These are phyloP conservation scores for Cariama cristata DNA, from an alignment of 2,113 vertebrate species.

Conservation along the genomic window DNA sequence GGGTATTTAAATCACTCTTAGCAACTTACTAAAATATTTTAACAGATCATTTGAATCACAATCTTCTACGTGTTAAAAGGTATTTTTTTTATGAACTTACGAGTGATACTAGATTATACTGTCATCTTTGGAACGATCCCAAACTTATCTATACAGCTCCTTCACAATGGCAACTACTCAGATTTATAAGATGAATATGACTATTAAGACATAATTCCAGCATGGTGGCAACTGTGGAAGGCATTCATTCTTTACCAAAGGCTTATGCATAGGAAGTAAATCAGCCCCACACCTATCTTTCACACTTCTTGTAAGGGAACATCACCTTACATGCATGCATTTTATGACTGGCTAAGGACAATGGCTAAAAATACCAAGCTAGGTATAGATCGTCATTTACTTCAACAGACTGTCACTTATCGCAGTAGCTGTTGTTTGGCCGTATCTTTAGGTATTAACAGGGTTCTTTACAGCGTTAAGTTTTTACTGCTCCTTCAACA, in stretches of 20 bases:
- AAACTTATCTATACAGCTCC: neutral
- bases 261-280: neutral
- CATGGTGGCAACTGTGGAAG: neutral
- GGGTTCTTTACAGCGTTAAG: neutral
- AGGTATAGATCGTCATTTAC: neutral
- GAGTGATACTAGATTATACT: neutral
- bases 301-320: neutral
- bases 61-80: neutral
- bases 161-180: neutral
- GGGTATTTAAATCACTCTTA: neutral
- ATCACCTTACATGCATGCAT: neutral
- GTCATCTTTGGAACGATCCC: neutral
- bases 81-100: neutral
- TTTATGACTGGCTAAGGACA: neutral
- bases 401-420: neutral
- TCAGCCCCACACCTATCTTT: neutral
- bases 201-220: neutral
- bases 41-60: neutral
- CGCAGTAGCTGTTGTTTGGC: neutral
- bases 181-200: neutral
- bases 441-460: neutral
- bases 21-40: neutral
- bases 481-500: neutral
- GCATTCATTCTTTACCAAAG: neutral
- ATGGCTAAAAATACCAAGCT: neutral